A percentile compares a stretch with the other conserved stretches of the same genome.
These are phyloP conservation scores for Tetrapedia diversipes DNA, from an alignment of 2,888 invertebrate species.

Conservation along the genomic window DNA sequence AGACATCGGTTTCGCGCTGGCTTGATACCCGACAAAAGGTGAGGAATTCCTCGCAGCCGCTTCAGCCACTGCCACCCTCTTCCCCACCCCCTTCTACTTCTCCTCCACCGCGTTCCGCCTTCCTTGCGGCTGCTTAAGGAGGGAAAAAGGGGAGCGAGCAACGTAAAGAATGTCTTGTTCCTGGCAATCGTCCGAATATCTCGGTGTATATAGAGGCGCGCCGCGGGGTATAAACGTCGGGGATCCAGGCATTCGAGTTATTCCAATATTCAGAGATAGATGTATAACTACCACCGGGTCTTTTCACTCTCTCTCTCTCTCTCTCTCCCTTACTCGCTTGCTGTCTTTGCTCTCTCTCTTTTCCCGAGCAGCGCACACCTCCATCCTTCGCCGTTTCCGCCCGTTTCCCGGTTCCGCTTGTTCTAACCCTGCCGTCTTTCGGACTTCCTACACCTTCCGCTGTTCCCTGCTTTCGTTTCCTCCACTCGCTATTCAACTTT, in stretches of 20 bases:
- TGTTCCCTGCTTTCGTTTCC: not conserved
- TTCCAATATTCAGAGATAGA: slow-evolving; percentile 79
- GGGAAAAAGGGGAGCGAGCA: slow-evolving; percentile 48
- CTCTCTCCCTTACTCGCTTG: slow-evolving; percentile 13
- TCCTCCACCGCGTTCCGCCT: slow-evolving; percentile 13
- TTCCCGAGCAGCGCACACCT: no score
- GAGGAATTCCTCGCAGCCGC: slow-evolving; percentile 70
- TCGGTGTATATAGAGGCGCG: slow-evolving; percentile 59
- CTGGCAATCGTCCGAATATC: slow-evolving; percentile 73
- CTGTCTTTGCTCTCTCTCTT: no score
- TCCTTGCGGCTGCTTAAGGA: slow-evolving; percentile 39
- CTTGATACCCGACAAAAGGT: slow-evolving; percentile 68
- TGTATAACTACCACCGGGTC: slow-evolving; percentile 61
- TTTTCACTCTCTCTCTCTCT: not conserved
- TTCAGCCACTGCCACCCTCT: slow-evolving; percentile 59
- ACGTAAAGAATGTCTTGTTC: slow-evolving; percentile 78
- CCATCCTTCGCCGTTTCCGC: not conserved
- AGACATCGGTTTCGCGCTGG: slow-evolving; percentile 64
- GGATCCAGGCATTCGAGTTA: slow-evolving; percentile 75
- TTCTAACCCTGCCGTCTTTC: slow-evolving; percentile 20
- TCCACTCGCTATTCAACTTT: no score
- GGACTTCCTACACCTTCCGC: not conserved
- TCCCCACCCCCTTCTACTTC: no score
- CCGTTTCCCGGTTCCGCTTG: slow-evolving; percentile 7
- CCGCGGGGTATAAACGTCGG: slow-evolving; percentile 60